Evolutionary conservation across 2,113 vertebrate genomes (phyloP), one percentile per base, ranked within the genome.

Genomic region (Oreotrochilus melanogaster): DNA sequence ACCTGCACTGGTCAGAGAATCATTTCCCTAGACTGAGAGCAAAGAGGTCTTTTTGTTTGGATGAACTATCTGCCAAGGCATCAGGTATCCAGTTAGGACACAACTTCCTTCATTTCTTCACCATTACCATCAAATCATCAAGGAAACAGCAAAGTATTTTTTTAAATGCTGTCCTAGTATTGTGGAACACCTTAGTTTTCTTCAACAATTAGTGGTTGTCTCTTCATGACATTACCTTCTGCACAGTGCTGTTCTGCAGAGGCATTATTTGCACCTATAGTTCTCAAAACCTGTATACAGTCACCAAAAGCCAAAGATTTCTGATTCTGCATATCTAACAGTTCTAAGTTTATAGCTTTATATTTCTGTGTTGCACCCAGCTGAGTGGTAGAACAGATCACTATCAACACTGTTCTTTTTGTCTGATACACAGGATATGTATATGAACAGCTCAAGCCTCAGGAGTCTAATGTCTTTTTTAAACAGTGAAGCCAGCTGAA

Each of bases 401-500:
- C 18, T 56, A 30, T 81, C 78, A 94, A 72, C 53, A 61, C 51
- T 64, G 67, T 75, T 81, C 62, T 9, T 78, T 95, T 80, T 72
- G 78, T 60, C 45, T 78, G 19, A 57, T 58, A 54, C 5, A 82
- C 11, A 51, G 78, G 95, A 94, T 66, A 31, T 16, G 2, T 25
- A 35, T 39, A 84, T 23, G 53, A 69, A 67, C 79, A 70, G 6
- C n/a, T 90, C 10, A 3, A 72, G 65, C 13, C 61, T 82, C 58
- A 81, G 13, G 45, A n/a, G 18, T 64, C 60, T 73, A 62, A 37
- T 21, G 22, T 39, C 5, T 3, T 57, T 85, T 71, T 91, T 33
- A 60, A 92, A 76, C 9, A 92, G 45, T 30, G 30, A 23, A 74
- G n/a, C 17, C 72, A 95, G n/a, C n/a, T 92, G 54, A 17, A 87